These are phyloP conservation scores for Notodromas monacha DNA, from an alignment of 2,888 invertebrate genomes.

Conservation along the genomic window DNA sequence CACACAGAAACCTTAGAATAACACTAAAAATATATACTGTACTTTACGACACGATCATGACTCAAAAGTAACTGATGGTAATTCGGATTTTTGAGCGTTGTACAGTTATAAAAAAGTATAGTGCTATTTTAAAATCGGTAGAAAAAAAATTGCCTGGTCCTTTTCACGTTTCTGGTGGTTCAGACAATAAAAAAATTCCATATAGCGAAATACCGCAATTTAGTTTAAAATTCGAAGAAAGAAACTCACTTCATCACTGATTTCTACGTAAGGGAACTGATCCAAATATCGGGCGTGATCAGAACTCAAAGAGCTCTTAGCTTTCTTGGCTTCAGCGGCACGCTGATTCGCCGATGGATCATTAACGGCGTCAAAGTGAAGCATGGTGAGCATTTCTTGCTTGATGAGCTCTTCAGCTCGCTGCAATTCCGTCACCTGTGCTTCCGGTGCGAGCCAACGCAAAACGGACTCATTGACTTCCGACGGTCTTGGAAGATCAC, in stretches of 20 bases:
- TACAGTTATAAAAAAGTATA: too few species aligned
- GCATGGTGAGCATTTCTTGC: constrained; percentile 78
- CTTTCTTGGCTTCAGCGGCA: constrained; percentile 13
- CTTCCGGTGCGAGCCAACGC: constrained; percentile 36
- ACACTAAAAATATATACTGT: too few species aligned
- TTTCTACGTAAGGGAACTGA: constrained; percentile 46
- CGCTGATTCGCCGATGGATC: constrained; percentile 25
- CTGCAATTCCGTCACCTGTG: constrained; percentile 51
- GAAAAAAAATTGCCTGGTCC: too few species aligned
- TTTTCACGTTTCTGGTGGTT: too few species aligned
- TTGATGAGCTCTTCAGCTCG: constrained; percentile 86
- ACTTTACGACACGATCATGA: too few species aligned
- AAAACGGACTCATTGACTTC: constrained; percentile 55
- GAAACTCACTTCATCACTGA: constrained; percentile 25
- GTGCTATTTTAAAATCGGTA: too few species aligned
- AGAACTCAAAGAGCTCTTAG: constrained; percentile 14
- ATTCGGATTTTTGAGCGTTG: too few species aligned
- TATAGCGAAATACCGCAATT: too few species aligned
- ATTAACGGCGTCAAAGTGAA: constrained; percentile 54
- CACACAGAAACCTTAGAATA: too few species aligned
- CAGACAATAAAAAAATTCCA: too few species aligned
- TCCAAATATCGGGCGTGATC: constrained; percentile 51
- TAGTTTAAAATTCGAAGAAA: too few species aligned
- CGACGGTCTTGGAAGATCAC: constrained; percentile 43
- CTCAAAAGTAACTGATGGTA: too few species aligned